Conservation (phyloP, 1,140 invertebrate genomes). For the Sarcophaga bullata region DNA sequence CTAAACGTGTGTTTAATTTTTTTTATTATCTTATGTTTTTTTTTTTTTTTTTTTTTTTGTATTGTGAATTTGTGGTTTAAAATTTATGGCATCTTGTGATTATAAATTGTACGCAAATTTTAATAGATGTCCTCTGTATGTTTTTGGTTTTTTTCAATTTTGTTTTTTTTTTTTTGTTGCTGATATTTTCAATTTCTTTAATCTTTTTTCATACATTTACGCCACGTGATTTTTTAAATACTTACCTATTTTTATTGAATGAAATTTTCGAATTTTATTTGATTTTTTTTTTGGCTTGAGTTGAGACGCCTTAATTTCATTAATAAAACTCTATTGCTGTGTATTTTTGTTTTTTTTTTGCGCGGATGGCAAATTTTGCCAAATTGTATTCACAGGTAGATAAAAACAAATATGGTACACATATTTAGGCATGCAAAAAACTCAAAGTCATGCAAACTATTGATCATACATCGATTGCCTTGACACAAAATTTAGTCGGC, state of each 20-base stretch:
- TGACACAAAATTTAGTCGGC: too few relatives aligned
- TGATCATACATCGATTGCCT: too few relatives aligned
- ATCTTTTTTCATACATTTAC: background rate
- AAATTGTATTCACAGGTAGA: background rate
- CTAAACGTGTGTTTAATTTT: background rate
- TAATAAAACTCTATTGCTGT: too few relatives aligned
- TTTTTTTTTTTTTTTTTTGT: background rate
- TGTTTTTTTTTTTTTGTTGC: constrained; percentile 6
- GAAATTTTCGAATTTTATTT: constrained; percentile 21
- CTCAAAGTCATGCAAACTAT: too few relatives aligned
- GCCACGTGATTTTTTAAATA: constrained; percentile 30
- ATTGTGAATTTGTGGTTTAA: background rate
- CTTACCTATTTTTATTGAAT: constrained; percentile 30
- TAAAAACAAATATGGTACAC: too few relatives aligned
- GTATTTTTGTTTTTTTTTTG: background rate
- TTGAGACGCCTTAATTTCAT: too few relatives aligned
- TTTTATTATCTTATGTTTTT: too few relatives aligned
- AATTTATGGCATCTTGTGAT: constrained; percentile 2
- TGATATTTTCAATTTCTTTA: constrained; percentile 24
- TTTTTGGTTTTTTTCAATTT: background rate
- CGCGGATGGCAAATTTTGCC: background rate
- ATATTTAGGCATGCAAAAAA: too few relatives aligned
- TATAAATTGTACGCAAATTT: background rate
- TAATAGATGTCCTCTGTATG: background rate
- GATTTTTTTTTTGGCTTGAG: background rate